These are phyloP conservation scores for Brachypalpus laphriformis DNA, from an alignment of 2,888 invertebrate species.

Conservation along the genomic window DNA sequence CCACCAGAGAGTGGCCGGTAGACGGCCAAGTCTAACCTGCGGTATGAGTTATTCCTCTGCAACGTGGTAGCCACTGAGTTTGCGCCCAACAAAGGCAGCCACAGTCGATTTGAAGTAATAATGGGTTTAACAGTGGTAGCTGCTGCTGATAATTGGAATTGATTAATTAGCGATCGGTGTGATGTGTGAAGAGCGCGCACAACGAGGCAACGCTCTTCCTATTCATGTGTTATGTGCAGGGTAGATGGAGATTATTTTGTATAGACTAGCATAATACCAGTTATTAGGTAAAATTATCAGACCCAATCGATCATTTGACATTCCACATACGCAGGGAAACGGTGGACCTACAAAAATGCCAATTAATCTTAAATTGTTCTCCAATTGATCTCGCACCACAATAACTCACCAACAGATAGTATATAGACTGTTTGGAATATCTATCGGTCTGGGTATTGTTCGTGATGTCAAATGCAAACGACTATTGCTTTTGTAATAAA, in stretches of 20 bases:
- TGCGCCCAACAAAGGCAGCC: slow-evolving; percentile 57
- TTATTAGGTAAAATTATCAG: slow-evolving; percentile 55
- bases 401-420: slow-evolving; percentile 29
- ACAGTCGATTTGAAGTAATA: slow-evolving; percentile 63
- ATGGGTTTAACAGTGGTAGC: slow-evolving; percentile 73
- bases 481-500: slow-evolving; percentile 7
- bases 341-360: slow-evolving; percentile 9
- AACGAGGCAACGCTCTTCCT: slow-evolving; percentile 8
- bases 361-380: slow-evolving; percentile 68
- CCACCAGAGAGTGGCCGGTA: background rate
- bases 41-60: slow-evolving; percentile 51
- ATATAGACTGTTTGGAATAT: slow-evolving; percentile 40
- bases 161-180: slow-evolving; percentile 72
- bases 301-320: slow-evolving; percentile 67
- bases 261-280: slow-evolving; percentile 28
- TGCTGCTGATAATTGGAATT: slow-evolving; percentile 73
- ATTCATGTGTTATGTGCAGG: slow-evolving; percentile 12
- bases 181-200: slow-evolving; percentile 49
- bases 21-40: background rate
- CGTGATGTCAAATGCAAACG: background rate
- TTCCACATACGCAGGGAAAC: slow-evolving; percentile 29
- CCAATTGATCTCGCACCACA: slow-evolving; percentile 55
- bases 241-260: slow-evolving; percentile 41
- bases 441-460: slow-evolving; percentile 6
- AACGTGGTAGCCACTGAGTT: slow-evolving; percentile 19